Base-by-base conservation (phyloP, 2,113 vertebrate species). In the Vulpes lagopus region DNA sequence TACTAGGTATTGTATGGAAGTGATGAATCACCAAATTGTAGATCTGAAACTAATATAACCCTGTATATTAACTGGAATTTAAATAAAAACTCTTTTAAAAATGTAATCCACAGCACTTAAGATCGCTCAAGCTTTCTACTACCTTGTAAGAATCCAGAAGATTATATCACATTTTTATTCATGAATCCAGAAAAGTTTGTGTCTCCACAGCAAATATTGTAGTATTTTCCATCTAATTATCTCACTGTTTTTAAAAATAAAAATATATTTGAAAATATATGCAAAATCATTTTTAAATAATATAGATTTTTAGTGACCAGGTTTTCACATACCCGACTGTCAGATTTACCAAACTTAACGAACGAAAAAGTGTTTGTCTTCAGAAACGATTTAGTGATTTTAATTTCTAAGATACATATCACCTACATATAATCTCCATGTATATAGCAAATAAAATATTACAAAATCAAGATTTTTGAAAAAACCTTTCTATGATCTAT, bases 381-480 rank as follows among this genome's bases (percentile, higher is more conserved):
- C 6, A 55, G 38, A 97, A 94, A 91, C 30, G 12, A 83, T 89
- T 81, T 20, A 83, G 32, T 69, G 59, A 94, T 62, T 97, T 64
- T 82, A 95, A 94, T 87, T 87, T 94, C 38, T 35, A 93, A 51
- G 65, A 93, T 5, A 53, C 32, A 73, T 5, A 65, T 74, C 30
- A 62, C 23, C n/a, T 49, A 43, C 67, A 83, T 9, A 67, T 67
- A 92, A 76, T 87, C 35, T 95, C 49, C 55, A 71, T 51, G 60
- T 55, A 89, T 55, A 59, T 43, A 92, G 15, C 32, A 93, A 83
- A 60, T 83, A 88, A 95, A 93, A 80, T 71, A 89, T 14, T 62
- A 15, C 15, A 85, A 90, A 93, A 57, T 93, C 51, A 84, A 65
- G 49, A n/a, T 51, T 8, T 90, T 86, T 90, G 51, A 95, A 95